Conservation (phyloP, 1,140 invertebrate genomes). For the Acromyrmex heyeri region DNA sequence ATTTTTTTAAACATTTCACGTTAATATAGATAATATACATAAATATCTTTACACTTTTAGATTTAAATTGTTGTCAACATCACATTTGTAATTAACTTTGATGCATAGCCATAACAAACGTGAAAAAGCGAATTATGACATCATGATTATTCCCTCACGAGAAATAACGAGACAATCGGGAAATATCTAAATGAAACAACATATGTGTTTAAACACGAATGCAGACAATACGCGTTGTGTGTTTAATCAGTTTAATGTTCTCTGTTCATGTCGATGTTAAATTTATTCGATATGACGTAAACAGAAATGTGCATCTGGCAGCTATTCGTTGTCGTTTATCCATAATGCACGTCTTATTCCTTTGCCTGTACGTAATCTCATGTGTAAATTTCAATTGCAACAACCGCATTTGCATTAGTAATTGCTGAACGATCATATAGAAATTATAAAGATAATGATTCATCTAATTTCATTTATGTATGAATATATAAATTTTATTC, state of each 20-base stretch:
- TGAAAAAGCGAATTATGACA: conserved; percentile 1
- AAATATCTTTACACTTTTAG: neutral
- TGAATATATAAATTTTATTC: conserved; percentile 12
- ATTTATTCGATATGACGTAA: conserved; percentile 48
- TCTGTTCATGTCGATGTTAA: conserved; percentile 40
- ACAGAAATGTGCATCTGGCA: conserved; percentile 28
- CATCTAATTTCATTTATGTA: conserved; percentile 1
- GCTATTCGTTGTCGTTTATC: conserved; percentile 26
- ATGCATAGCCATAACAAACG: neutral
- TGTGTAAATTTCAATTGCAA: conserved; percentile 46
- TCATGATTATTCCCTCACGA: neutral
- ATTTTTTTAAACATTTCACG: neutral
- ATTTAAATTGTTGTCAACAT: neutral
- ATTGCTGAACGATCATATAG: neutral
- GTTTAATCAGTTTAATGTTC: conserved; percentile 3
- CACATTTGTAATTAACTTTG: conserved; percentile 11
- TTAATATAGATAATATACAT: neutral
- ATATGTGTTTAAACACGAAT: conserved; percentile 42
- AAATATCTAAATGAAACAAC: conserved; percentile 18
- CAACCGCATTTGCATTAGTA: conserved; percentile 26
- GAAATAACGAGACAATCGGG: conserved; percentile 5
- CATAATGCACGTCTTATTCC: conserved; percentile 45
- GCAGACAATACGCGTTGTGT: neutral
- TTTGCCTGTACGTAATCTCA: neutral
- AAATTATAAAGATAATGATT: neutral